These are phyloP conservation scores for Ariopsis seemanni DNA, from an alignment of 2,113 vertebrate species.

Conservation along the genomic window DNA sequence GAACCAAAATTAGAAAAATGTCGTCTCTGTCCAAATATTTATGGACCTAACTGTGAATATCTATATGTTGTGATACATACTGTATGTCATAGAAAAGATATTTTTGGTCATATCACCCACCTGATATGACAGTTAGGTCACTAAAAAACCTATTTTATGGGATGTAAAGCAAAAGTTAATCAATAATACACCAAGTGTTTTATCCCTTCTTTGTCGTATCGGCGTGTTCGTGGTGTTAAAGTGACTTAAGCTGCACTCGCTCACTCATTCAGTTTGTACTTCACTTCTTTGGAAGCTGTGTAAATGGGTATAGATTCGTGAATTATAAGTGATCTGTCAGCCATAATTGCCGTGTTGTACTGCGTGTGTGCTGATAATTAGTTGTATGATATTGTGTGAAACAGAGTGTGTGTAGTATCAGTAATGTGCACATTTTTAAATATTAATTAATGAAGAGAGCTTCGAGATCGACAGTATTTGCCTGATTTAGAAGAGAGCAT, in stretches of 20 bases:
- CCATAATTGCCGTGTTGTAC: too few species aligned
- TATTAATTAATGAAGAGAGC: neutral
- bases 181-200: neutral
- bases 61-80: neutral
- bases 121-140: neutral
- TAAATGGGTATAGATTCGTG: neutral
- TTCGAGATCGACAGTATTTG: neutral
- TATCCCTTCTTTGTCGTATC: too few species aligned
- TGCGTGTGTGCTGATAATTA: too few species aligned
- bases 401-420: neutral
- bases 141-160: neutral
- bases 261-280: too few species aligned
- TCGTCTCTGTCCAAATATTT: too few species aligned
- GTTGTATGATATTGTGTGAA: neutral
- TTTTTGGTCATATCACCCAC: neutral
- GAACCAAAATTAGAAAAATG: too few species aligned
- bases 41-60: neutral
- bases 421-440: neutral
- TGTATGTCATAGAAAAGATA: neutral
- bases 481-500: neutral
- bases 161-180: neutral
- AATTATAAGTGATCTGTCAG: too few species aligned
- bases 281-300: neutral
- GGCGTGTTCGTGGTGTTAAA: too few species aligned
- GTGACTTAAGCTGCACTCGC: neutral